Percentiles rank a stretch among this genome's conserved stretches.
Evolutionary conservation across 2,797 vertebrate genomes (phyloP).

Genomic region (Cryptoprocta ferox): DNA sequence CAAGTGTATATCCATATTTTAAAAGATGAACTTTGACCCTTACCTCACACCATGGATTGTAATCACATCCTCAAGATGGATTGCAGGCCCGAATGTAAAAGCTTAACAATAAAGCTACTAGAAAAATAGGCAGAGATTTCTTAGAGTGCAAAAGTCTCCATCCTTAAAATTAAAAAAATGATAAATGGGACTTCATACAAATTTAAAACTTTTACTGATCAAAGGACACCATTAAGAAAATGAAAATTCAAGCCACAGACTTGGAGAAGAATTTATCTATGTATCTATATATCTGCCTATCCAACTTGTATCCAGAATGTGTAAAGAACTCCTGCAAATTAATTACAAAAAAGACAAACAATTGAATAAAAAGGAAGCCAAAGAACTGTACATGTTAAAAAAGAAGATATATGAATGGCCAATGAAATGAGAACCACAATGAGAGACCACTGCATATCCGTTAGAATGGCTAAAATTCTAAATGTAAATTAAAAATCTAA

Average conservation of each 20-base stretch:
- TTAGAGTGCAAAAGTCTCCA: conserved; percentile 3
- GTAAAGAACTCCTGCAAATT: conserved; percentile 18
- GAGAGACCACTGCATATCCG: background rate
- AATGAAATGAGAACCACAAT: conserved; percentile 10
- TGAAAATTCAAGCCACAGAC: background rate
- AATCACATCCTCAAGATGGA: background rate
- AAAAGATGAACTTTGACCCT: background rate
- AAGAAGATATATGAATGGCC: background rate
- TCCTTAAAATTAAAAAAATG: background rate
- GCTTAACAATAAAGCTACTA: background rate
- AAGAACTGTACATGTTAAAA: background rate
- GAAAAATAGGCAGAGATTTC: background rate
- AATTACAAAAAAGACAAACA: background rate
- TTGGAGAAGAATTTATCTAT: background rate
- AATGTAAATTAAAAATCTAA: background rate
- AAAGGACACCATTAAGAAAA: conserved; percentile 11
- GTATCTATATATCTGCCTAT: no score
- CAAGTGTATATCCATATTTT: background rate
- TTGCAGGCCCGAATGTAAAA: background rate
- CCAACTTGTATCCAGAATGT: conserved; percentile 16
- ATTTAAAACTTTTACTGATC: background rate
- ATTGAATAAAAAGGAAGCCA: background rate
- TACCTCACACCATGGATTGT: background rate
- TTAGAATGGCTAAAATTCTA: background rate
- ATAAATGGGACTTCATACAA: conserved; percentile 2